Evolutionary conservation across 1,140 invertebrate species (phyloP), one percentile per base, ranked within the genome.

Genomic region (Condylostylus longicornis): DNA sequence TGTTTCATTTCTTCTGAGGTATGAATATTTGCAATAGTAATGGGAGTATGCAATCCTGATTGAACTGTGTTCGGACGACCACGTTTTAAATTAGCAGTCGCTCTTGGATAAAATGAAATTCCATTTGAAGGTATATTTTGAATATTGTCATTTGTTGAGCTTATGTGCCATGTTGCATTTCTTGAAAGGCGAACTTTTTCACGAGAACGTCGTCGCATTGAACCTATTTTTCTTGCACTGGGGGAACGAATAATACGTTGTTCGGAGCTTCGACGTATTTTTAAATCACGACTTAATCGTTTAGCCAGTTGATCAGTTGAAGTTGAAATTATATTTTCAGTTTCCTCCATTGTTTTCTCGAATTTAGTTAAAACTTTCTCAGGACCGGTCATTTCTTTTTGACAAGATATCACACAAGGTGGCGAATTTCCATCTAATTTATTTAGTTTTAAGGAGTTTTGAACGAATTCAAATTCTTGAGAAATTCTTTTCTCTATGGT

Each of bases 191-290:
- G 47, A 31, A 29, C 32, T 18, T 36, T 50, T 40, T 77, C 74
- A 47, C 67, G 66, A 0, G 78, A 82, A 33, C 78, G 58, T 25
- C 79, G 65, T 50, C 78, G 61, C 31, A 83, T 70, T 17, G 63
- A 74, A 17, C 79, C 79, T 41, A 84, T 84, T 67, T 80, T 82
- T 22, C 80, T 65, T 17, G 79, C 79, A 53, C 79, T 82, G 2
- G 80, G 81, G 3, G 80, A 83, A 46, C 80, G 62, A 44, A 82
- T 80, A 13, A 82, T 70, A 54, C 76, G 75, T 20, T 73, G 66
- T 50, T 81, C 75, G 25, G 65, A 58, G 25, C 71, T 76, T 33
- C 65, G 62, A 33, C 79, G 63, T 36, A 83, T 82, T 51, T 78
- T 79, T 29, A 83, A 57, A 54, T 82, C 78, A 45, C 71, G 71